These are phyloP conservation scores for Crematogaster levior DNA, from an alignment of 2,888 invertebrate genomes.

Conservation along the genomic window DNA sequence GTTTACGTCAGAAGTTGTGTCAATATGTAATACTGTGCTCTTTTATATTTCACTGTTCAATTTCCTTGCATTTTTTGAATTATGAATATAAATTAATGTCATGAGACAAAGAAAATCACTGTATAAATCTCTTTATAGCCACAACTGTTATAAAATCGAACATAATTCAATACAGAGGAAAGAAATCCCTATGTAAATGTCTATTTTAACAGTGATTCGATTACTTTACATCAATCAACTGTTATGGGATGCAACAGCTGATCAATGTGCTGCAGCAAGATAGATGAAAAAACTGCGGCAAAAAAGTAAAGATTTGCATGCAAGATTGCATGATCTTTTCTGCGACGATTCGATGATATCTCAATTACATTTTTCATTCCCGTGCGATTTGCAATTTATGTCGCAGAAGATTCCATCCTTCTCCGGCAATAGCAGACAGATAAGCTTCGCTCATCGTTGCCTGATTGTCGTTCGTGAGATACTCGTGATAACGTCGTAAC, in stretches of 20 bases:
- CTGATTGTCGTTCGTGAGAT: not conserved
- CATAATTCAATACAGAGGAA: not conserved
- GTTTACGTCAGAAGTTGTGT: no score
- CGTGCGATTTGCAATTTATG: slow-evolving; percentile 23
- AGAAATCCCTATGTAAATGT: not conserved
- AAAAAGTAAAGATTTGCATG: slow-evolving; percentile 31
- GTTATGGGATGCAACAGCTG: not conserved
- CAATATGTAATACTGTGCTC: no score
- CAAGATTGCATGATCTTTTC: not conserved
- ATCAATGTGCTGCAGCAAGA: not conserved
- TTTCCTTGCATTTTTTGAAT: not conserved
- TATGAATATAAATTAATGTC: not conserved
- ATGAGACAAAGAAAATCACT: not conserved
- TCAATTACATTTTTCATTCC: slow-evolving; percentile 16
- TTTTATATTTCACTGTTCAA: not conserved
- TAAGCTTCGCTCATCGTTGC: slow-evolving; percentile 15
- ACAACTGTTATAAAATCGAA: not conserved
- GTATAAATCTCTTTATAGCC: not conserved
- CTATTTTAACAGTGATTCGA: not conserved
- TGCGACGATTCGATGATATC: not conserved
- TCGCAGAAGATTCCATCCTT: not conserved
- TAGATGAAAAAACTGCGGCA: not conserved
- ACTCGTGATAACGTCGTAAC: slow-evolving; percentile 43
- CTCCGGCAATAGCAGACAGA: not conserved
- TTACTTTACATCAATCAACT: slow-evolving; percentile 10